Base-by-base conservation (phyloP, 2,113 vertebrate species). In the Lampris megalopsis region DNA sequence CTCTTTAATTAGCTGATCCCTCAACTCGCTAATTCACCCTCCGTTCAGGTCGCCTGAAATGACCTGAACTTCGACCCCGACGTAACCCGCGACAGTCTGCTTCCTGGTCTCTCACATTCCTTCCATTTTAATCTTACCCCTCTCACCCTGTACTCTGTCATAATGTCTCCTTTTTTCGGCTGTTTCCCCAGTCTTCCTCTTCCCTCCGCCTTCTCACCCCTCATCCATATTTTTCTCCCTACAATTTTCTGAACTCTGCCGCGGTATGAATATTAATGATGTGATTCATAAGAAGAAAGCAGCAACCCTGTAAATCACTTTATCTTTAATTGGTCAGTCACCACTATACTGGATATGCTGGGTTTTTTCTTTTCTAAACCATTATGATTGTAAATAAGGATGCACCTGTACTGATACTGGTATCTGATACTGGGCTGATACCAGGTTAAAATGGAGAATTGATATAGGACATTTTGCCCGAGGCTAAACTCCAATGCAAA, bases 1-100 rank as follows among this genome's bases (percentile, higher is more conserved):
- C 65, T 35, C 79, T 62, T 79, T 68, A 85, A 86, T 88, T 83
- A 88, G 53, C 61, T 61, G 67, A 81, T 67, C 80, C 48, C 65
- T 50, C 65, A 57, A 69, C 62, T 54, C 67, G 54, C 60, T 85
- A 59, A 88, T 83, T 90, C 82, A 63, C 38, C 68, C 68, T 77
- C 70, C 58, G 84, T 77, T 84, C 84, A 75, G 66, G 63, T 75
- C 76, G 84, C 74, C 73, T 60, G 4, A 24, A 75, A 40, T 10
- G 35, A 82, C 57, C 59, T 60, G 67, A 71, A 66, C 74, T 61
- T 65, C 76, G 74, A 65, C 71, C 52, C 49, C 43, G 9, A 37
- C 40, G 24, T 35, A 59, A 77, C 73, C 54, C 69, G 36, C 57
- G 47, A 50, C 67, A 65, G 43, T 59, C 57, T 37, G n/a, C 9